A percentile compares a stretch with the other conserved stretches of the same genome.
Conservation (phyloP, 2,113 vertebrate species). For the Anoura caudifer region DNA sequence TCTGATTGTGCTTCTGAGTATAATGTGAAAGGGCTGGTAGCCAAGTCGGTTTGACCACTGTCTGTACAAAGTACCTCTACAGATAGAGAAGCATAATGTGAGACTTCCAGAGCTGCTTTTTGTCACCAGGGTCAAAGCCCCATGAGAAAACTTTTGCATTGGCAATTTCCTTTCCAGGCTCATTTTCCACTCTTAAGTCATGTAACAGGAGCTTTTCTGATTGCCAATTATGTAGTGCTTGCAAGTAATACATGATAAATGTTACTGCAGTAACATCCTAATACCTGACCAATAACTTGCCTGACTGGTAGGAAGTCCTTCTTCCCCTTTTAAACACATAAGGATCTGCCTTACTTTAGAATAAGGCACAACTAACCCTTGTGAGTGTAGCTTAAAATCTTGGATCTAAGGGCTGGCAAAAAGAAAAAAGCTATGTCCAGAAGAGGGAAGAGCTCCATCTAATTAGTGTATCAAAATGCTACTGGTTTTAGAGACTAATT, state of each 20-base stretch:
- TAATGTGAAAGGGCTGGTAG: constrained; percentile 71
- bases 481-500: constrained; percentile 25
- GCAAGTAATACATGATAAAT: not conserved
- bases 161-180: not conserved
- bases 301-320: not conserved
- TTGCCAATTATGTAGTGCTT: not conserved
- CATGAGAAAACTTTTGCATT: constrained; percentile 62
- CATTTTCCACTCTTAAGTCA: not conserved
- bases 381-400: constrained; percentile 21
- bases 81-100: constrained; percentile 71
- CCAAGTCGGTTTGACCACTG: constrained; percentile 64
- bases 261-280: not conserved
- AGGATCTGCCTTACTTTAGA: not conserved
- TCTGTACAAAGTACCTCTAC: constrained; percentile 66
- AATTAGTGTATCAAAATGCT: not conserved
- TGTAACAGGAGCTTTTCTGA: constrained; percentile 1
- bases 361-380: not conserved
- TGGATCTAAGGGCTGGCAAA: not conserved
- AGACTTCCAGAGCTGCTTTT: constrained; percentile 69
- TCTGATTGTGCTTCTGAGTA: constrained; percentile 82
- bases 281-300: not conserved
- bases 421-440: not conserved
- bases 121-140: constrained; percentile 63
- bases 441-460: not conserved
- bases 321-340: not conserved